Evolutionary conservation across 2,797 vertebrate species (phyloP), one percentile per base, ranked within the genome.

Genomic region (Staurois parvus): DNA sequence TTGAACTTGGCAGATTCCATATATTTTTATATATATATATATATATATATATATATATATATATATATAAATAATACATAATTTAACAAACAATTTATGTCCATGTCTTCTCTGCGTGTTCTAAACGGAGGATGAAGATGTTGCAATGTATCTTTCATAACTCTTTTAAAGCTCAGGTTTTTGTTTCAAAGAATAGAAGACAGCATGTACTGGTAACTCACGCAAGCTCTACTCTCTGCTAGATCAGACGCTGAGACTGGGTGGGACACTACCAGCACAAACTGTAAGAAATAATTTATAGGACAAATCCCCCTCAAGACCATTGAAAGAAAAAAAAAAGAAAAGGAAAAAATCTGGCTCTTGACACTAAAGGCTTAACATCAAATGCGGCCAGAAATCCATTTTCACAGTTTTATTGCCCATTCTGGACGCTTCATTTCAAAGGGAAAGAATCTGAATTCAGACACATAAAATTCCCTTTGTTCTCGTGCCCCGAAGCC

Each of bases 401-500:
- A 96, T 97, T 97, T 97, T 95, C 95, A 95, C 95, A 95, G 94
- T 96, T 94, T 96, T 94, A 96, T 96, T 94, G 97, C 95, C 96
- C 97, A 95, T 96, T 96, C 94, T 90, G 93, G 94, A 94, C 90
- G 94, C 94, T 95, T 95, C 95, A 92, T 97, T 97, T 96, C 95
- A 96, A 96, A 97, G 95, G 93, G 89, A 94, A 94, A 94, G 94
- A 94, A 94, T 95, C 93, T 95, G 92, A 95, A 95, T 95, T 96
- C 95, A 96, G 94, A 98, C 95, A 94, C 94, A 92, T 89, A 91
- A 91, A 93, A 92, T 94, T 95, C 91, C 92, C 97, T 98, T 99
- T 98, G 96, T 98, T 98, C 96, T 91, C 92, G 91, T 96, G 96
- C 96, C 97, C 96, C 96, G 95, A 97, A 96, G 97, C 96, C 96